Evolutionary conservation across 2,797 vertebrate genomes (phyloP), one percentile per base, ranked within the genome.

Genomic region (Pseudochirops corinnae): DNA sequence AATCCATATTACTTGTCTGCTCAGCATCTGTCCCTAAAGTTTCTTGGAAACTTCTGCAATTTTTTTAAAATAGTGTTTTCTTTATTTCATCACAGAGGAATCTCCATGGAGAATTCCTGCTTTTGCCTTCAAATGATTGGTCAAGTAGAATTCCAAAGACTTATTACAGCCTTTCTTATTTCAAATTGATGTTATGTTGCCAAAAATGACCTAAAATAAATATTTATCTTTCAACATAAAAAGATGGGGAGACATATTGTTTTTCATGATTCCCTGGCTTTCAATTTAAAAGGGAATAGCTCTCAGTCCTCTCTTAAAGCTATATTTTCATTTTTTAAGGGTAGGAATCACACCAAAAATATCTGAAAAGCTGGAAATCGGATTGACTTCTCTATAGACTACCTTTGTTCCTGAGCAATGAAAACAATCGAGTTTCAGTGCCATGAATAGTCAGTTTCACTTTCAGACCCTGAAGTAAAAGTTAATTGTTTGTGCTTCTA

Each of bases 401-500:
- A 1, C 11, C 74, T 87, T 50, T 87, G 74, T 87, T 95, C 92
- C 62, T 92, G 91, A 90, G 67, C 82, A 95, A 74, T 53, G 91
- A 95, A 92, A 94, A 82, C 50, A 39, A 52, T 28, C 50, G 53
- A 93, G 90, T 96, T 96, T 97, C 67, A 57, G 46, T 97, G 93
- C 67, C 67, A 0, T 62, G 91, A 55, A 60, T 74, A 82, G 29
- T 28, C 50, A 92, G 39, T 57, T 94, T 87, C 91, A 93, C 82
- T 96, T 94, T 96, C 74, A 91, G 93, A n/a, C 57, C 13, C 26
- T 91, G 46, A 94, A 93, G 92, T n/a, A 74, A 62, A 95, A 96
- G 57, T 52, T 82, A 96, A 55, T 58, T 92, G 62, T 96, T 94
- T 96, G 12, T 90, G 60, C 93, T 96, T 96, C 87, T 92, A 67